Evolutionary conservation across 1,140 invertebrate species (phyloP), one percentile per base, ranked within the genome.

Genomic region (Bemisia tabaci): DNA sequence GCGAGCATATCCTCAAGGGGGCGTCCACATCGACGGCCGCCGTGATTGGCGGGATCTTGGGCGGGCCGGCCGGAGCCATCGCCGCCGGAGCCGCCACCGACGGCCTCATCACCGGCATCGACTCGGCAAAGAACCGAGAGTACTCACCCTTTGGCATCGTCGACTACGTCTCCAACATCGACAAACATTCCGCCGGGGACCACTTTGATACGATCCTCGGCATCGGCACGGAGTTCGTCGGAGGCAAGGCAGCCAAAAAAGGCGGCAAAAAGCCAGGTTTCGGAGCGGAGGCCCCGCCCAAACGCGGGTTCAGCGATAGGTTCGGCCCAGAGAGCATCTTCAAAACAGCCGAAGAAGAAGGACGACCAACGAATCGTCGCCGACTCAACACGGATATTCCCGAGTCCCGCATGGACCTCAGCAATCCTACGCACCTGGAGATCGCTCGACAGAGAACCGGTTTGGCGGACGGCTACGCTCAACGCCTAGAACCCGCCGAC

Each of bases 51-150:
- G 65, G 65, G 12, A 48, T 65, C 9, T 23, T 65, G 2, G 65
- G 65, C 5, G 65, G 65, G n/a, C 65, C 65, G 2, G 23, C 59
- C 2, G 65, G 65, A 2, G 65, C 65, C 22, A 60, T 65, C 60
- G 25, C 33, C 17, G 66, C 59, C 1, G 27, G 26, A 12, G 26
- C 61, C 11, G 62, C 62, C 11, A 63, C 66, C 23, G 66, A 67
- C 24, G 1, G n/a, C 12, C n/a, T 63, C 0, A 67, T 63, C 24
- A 58, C 66, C 33, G 33, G 26, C 12, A 62, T 62, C 1, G 66
- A 63, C 22, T n/a, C n/a, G 12, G 61, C 61, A 2, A 26, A 1
- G 1, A 67, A 67, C 27, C 11, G 24, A 62, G 33, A 48, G 17
- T 48, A 48, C 33, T 48, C 33, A 48, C 63, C 63, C 2, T 65